These are phyloP conservation scores for Scaptomyza polygonia DNA, from an alignment of 2,888 invertebrate species.

Conservation along the genomic window DNA sequence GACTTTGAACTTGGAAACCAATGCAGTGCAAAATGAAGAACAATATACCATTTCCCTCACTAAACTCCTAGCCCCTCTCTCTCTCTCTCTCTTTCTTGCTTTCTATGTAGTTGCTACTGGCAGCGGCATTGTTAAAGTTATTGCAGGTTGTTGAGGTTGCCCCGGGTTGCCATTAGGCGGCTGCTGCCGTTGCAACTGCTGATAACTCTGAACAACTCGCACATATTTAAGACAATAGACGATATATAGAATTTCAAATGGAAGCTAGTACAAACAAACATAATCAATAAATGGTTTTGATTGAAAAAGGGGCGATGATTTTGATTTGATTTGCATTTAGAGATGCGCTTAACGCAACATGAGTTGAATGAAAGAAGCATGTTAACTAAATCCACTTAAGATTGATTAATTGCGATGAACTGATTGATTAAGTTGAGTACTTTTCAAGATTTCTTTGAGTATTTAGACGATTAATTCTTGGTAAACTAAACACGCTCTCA, in stretches of 20 bases:
- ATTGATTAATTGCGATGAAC: too few relatives aligned
- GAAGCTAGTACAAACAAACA: conserved; percentile 4
- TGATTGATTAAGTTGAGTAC: not conserved
- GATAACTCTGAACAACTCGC: conserved; percentile 19
- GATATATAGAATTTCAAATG: conserved; percentile 5
- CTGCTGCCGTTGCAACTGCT: conserved; percentile 7
- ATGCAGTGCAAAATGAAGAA: conserved; percentile 19
- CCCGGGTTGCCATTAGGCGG: conserved; percentile 13
- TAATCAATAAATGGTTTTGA: too few relatives aligned
- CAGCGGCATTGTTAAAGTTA: conserved; percentile 31
- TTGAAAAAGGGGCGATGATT: conserved; percentile 10
- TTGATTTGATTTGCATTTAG: conserved; percentile 7
- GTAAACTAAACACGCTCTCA: not conserved
- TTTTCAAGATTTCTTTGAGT: too few relatives aligned
- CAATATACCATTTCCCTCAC: not conserved
- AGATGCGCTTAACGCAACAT: conserved; percentile 11
- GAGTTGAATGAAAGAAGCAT: not conserved
- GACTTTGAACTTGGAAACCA: conserved; percentile 43
- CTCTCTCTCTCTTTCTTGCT: not conserved
- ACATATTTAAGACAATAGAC: conserved; percentile 36
- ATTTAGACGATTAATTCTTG: not conserved
- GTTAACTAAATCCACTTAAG: too few relatives aligned
- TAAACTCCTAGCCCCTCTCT: not conserved
- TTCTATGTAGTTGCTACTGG: conserved; percentile 21
- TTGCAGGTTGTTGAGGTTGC: conserved; percentile 23